Evolutionary conservation across 2,797 vertebrate genomes (phyloP).

Genomic region (Melanotaenia parkinsoni): DNA sequence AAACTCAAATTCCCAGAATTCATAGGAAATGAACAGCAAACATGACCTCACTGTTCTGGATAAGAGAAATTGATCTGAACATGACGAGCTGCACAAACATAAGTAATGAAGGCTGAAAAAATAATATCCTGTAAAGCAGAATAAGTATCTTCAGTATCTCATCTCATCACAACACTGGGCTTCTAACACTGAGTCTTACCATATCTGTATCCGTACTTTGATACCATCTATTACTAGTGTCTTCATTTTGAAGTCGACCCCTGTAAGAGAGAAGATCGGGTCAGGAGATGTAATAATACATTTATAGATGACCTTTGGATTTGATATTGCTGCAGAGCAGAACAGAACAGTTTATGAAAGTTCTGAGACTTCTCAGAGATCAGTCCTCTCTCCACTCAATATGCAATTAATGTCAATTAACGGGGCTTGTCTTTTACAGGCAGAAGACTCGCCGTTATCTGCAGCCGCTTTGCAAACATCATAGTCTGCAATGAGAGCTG

Average conservation of each 20-base stretch:
- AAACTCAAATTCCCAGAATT: neutral
- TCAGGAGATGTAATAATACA: conserved; percentile 24
- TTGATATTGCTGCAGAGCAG: conserved; percentile 8
- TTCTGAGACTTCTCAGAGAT: conserved; percentile 1
- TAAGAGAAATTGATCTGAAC: neutral
- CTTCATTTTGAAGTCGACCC: conserved; percentile 99
- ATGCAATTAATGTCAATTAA: conserved; percentile 24
- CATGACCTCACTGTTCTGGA: neutral
- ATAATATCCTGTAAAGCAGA: conserved; percentile 1
- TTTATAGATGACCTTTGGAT: neutral
- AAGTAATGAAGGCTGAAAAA: neutral
- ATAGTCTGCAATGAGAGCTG: conserved; percentile 21
- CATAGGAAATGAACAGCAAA: neutral
- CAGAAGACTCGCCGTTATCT: conserved; percentile 11
- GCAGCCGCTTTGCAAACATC: conserved; percentile 42
- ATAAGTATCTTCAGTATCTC: conserved; percentile 2
- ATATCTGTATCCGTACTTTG: conserved; percentile 99
- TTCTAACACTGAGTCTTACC: conserved; percentile 83
- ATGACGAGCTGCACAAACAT: neutral
- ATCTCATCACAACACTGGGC: neutral
- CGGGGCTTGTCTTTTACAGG: conserved; percentile 8
- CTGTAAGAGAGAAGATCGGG: conserved; percentile 72
- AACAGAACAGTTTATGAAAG: neutral
- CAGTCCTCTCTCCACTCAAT: neutral
- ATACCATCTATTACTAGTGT: conserved; percentile 96